phyloP scores from a whole-genome alignment of 2,113 vertebrate genomes.

The Ciconia stormi region DNA sequence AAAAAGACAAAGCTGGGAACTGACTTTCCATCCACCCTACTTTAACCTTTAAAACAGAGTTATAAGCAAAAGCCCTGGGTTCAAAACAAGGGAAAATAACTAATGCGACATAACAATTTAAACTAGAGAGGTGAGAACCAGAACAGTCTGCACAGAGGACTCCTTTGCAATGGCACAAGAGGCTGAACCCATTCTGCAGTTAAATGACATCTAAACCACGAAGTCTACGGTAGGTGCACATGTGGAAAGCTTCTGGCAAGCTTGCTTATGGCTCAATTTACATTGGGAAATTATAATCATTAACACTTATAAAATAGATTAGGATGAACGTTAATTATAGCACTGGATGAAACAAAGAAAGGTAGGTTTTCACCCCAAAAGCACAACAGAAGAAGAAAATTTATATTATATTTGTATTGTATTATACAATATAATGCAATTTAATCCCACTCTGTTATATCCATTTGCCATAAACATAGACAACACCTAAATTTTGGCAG shows the following conservation, averaged over 20 bases:
- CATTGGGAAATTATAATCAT: not conserved
- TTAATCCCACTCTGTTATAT: not conserved
- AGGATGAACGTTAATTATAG: accelerated
- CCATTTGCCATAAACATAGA: not conserved
- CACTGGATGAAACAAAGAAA: not conserved
- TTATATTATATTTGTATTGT: too few species aligned
- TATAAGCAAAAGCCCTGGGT: not conserved
- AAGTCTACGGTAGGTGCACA: not conserved
- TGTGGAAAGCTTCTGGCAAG: not conserved
- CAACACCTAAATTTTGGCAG: not conserved
- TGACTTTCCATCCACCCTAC: not conserved
- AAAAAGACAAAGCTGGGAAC: not conserved
- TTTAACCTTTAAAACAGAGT: not conserved
- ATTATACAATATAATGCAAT: not conserved
- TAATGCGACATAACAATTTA: not conserved
- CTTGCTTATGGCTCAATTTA: not conserved
- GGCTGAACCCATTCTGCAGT: not conserved
- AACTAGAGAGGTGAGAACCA: not conserved
- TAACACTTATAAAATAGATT: not conserved
- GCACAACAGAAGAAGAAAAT: not conserved
- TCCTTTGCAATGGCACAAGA: not conserved
- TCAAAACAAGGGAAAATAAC: not conserved
- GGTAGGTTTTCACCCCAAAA: not conserved
- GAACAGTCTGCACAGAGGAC: not conserved
- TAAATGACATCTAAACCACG: not conserved